phyloP scores from a whole-genome alignment of 2,888 invertebrate species.

The Aquatica leii region DNA sequence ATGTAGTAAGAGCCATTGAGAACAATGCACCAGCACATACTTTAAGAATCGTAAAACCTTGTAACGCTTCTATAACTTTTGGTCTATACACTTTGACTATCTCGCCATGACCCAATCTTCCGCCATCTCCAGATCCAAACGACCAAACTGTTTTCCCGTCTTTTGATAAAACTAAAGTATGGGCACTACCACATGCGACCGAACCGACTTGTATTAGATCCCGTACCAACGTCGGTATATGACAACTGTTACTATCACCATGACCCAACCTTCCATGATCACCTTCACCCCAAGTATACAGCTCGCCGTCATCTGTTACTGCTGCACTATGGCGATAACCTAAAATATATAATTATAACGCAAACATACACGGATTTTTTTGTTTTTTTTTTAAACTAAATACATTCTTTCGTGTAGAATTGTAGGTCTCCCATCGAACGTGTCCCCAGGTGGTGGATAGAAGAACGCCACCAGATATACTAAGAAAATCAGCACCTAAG shows the following conservation, averaged over 20 bases:
- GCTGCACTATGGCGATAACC: constrained; percentile 68
- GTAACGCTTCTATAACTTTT: constrained; percentile 66
- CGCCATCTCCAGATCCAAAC: constrained; percentile 66
- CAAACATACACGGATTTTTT: no score
- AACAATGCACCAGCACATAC: constrained; percentile 66
- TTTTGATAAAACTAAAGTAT: constrained; percentile 64
- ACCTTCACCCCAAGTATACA: constrained; percentile 69
- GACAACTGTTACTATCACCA: constrained; percentile 67
- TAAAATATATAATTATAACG: no score
- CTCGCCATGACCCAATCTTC: constrained; percentile 63
- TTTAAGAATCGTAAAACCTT: constrained; percentile 65
- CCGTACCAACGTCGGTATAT: constrained; percentile 66
- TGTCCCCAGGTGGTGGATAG: no score
- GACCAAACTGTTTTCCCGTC: constrained; percentile 68
- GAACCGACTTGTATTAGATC: constrained; percentile 66
- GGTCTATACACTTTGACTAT: constrained; percentile 64
- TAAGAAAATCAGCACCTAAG: no score
- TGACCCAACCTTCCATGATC: constrained; percentile 67
- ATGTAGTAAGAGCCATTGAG: constrained; percentile 64
- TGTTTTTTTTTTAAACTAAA: no score
- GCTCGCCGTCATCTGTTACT: constrained; percentile 64
- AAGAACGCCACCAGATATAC: no score
- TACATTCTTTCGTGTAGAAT: neutral
- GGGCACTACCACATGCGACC: constrained; percentile 66
- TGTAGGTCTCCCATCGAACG: no score